Base-by-base conservation (phyloP, 30 jellyfish, hydroid and myxozoan species). In the Cassiopea andromeda region DNA sequence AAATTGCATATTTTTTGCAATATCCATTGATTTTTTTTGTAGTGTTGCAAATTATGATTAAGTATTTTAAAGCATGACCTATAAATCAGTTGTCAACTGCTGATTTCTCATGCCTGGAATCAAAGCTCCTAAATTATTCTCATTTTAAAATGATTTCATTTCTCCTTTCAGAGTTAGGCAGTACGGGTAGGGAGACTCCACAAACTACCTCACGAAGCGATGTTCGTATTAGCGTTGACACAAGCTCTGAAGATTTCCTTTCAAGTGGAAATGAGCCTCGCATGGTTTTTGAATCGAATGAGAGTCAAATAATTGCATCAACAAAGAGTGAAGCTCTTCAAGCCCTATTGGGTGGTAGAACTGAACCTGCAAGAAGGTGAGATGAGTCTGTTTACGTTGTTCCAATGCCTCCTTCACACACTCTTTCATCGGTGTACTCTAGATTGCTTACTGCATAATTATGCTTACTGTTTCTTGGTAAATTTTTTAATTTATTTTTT, bases 171-270 rank as follows among this genome's bases (percentile, higher is more conserved):
- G 27, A 64, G 8, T 14, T 64, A 64, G 79, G 27, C 57, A 70
- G 57, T 8, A 70, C 79, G 0, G 79, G 54, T 14, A 70, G 79
- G 16, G 16, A 16, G 14, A 7, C 90, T 73, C 60, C 90, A 17
- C 77, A 5, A n/a, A 77, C 84, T 2, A 77, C 70, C 19, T 83
- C 91, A 2, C 9, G 91, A 70, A 61, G 73, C 43, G 91, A 83
- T 71, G 84, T 83, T 0, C 84, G 49, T 10, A 27, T 83, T 60
- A 44, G 66, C 43, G 78, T 83, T 57, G 91, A 70, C 59, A 69
- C 91, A 19, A 15, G 77, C 46, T 61, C 70, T 3, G 91, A 48
- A 13, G 90, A 57, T 60, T 18, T 81, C 73, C 46, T 81, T 4
- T 44, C 90, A 8, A 19, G 50, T 14, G 90, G 68, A 46, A 82